Conservation (phyloP, 2,797 vertebrate genomes). For the Helostoma temminkii region DNA sequence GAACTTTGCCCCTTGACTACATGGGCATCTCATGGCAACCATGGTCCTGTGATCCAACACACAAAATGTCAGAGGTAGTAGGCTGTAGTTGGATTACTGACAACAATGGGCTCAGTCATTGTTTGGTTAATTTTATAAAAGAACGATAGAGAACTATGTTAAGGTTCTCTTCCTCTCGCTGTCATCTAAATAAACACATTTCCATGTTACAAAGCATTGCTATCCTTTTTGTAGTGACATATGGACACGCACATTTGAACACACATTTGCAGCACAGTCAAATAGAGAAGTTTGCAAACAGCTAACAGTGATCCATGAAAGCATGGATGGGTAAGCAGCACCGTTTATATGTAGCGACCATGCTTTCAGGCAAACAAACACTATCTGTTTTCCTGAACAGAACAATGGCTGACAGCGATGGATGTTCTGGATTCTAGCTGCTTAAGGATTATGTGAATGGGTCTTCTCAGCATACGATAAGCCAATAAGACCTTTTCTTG, state of each 20-base stretch:
- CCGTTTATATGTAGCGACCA: slow-evolving; percentile 37
- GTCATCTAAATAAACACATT: slow-evolving; percentile 61
- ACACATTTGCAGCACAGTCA: slow-evolving; percentile 32
- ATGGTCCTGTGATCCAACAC: slow-evolving; percentile 39
- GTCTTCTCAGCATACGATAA: slow-evolving; percentile 71
- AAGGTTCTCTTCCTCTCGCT: slow-evolving; percentile 43
- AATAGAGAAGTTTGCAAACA: slow-evolving; percentile 23
- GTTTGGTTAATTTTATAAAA: slow-evolving; percentile 61
- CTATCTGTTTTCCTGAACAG: slow-evolving; percentile 52
- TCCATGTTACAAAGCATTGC: slow-evolving; percentile 30
- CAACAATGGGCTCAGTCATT: slow-evolving; percentile 57
- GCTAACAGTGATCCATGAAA: slow-evolving; percentile 65
- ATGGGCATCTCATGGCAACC: slow-evolving; percentile 28
- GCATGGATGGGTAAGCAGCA: slow-evolving; percentile 35
- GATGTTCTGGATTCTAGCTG: slow-evolving; percentile 75
- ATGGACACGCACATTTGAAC: slow-evolving; percentile 11
- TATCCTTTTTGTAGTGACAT: slow-evolving; percentile 37
- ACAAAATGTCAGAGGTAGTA: slow-evolving; percentile 52
- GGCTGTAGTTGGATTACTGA: slow-evolving; percentile 63
- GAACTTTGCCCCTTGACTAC: slow-evolving; percentile 30
- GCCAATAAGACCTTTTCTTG: slow-evolving; percentile 75
- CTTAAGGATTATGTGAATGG: slow-evolving; percentile 78
- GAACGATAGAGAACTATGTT: slow-evolving; percentile 35
- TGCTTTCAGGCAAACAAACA: slow-evolving; percentile 46
- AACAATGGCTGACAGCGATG: slow-evolving; percentile 77